A percentile compares a stretch with the other conserved stretches of the same genome.
Evolutionary conservation across 2,888 invertebrate genomes (phyloP).

Genomic region (Drosophila multiciliata): DNA sequence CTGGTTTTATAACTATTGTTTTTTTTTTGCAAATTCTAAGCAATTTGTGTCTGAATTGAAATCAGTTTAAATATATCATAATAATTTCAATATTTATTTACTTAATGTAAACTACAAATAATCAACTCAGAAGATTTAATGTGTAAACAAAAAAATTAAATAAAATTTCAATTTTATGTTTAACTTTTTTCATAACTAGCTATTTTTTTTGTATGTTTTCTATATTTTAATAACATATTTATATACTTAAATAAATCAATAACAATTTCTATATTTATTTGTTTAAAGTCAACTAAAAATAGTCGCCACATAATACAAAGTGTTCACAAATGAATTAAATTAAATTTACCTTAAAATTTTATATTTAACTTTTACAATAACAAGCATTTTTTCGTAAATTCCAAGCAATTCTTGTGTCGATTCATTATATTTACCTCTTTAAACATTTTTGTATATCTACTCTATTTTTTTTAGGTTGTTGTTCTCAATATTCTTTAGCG

Average conservation of each 20-base stretch:
- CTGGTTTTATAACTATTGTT: not conserved
- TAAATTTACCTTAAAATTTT: no score
- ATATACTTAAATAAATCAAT: no score
- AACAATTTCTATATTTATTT: no score
- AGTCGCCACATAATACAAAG: not conserved
- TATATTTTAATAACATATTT: no score
- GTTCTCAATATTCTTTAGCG: not conserved
- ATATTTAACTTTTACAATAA: not conserved
- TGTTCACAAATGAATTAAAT: not conserved
- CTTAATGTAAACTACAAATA: not conserved
- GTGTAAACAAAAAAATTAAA: not conserved
- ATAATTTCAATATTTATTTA: not conserved
- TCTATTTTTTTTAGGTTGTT: not conserved
- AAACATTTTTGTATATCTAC: not conserved
- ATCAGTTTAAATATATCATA: not conserved
- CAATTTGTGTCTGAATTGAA: not conserved
- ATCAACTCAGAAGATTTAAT: not conserved
- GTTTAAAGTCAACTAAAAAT: not conserved
- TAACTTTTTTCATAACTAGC: not conserved
- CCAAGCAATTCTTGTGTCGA: not conserved
- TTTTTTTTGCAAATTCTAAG: not conserved
- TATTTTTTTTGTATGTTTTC: not conserved
- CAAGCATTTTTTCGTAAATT: not conserved
- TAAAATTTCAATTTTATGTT: not conserved
- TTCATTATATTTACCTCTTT: not conserved